These are phyloP conservation scores for Neolamprologus cancellatus DNA, from an alignment of 2,113 vertebrate species.

Conservation along the genomic window DNA sequence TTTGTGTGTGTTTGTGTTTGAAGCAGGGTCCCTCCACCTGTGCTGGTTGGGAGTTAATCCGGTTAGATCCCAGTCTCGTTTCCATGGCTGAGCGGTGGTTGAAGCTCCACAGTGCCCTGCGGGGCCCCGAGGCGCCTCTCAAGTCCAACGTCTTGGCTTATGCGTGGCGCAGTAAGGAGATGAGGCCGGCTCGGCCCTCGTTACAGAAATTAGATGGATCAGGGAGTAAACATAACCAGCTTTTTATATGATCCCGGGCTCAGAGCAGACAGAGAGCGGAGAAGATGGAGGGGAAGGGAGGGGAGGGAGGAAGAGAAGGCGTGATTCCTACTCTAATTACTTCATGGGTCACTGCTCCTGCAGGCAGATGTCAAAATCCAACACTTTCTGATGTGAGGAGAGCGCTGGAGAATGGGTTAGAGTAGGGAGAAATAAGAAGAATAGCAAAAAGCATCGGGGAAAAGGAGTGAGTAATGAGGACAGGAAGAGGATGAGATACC, in stretches of 20 bases:
- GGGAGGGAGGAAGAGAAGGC: conserved; percentile 62
- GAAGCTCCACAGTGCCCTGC: conserved; percentile 63
- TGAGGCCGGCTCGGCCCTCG: conserved; percentile 81
- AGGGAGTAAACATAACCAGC: conserved; percentile 92
- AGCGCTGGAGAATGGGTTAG: conserved; percentile 34
- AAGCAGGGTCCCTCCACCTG: conserved; percentile 76
- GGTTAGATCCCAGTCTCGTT: conserved; percentile 75
- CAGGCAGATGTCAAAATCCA: conserved; percentile 83
- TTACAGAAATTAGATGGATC: conserved; percentile 94
- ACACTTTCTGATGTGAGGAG: conserved; percentile 76
- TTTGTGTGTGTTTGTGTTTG: conserved; percentile 7
- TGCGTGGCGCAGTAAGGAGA: conserved; percentile 80
- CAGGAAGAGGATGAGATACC: conserved; percentile 10
- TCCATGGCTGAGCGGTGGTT: conserved; percentile 66
- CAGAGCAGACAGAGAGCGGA: conserved; percentile 63
- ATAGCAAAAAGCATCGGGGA: not conserved
- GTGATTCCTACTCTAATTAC: conserved; percentile 92
- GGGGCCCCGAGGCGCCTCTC: conserved; percentile 68
- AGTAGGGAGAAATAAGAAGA: not conserved
- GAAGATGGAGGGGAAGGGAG: conserved; percentile 56
- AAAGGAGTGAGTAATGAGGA: conserved; percentile 22
- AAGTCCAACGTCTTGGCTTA: conserved; percentile 81
- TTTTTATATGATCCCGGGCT: conserved; percentile 85
- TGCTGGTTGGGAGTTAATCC: conserved; percentile 79
- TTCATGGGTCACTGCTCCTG: conserved; percentile 85